phyloP scores from a whole-genome alignment of 2,888 invertebrate genomes.

The Polymixis lichenea region DNA sequence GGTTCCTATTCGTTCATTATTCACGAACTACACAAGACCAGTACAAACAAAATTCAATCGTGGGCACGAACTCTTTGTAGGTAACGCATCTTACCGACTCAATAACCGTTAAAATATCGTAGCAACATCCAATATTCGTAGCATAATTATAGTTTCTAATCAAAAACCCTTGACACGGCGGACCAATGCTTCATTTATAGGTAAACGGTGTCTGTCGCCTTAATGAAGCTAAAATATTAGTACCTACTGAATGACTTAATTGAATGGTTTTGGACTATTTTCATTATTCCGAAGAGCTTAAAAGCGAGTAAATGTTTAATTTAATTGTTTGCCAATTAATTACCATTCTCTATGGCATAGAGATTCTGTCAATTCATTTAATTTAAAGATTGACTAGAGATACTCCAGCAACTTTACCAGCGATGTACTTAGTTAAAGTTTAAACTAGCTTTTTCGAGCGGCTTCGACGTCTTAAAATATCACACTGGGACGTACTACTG shows the following conservation, averaged over 20 bases:
- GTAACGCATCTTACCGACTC: slow-evolving; percentile 46
- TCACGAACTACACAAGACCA: no score
- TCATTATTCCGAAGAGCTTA: not conserved
- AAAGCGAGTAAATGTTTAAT: not conserved
- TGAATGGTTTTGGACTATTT: not conserved
- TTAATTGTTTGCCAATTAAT: not conserved
- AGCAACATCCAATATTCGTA: slow-evolving; percentile 15
- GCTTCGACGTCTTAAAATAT: no score
- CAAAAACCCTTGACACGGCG: slow-evolving; percentile 26
- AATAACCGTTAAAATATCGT: slow-evolving; percentile 35
- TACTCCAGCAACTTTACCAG: not conserved
- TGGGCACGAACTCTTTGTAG: slow-evolving; percentile 60
- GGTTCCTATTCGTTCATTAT: no score
- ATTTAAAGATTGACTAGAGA: not conserved
- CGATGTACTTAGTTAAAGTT: no score
- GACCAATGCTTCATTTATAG: slow-evolving; percentile 31
- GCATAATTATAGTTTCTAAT: slow-evolving; percentile 36
- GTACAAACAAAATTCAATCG: slow-evolving; percentile 57
- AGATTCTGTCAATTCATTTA: not conserved
- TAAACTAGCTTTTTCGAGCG: not conserved
- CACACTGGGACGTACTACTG: no score
- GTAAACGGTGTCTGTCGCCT: slow-evolving; percentile 17
- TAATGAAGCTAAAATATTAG: slow-evolving; percentile 29
- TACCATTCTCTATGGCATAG: not conserved
- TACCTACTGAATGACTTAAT: slow-evolving; percentile 6